Evolutionary conservation across 2,888 invertebrate species (phyloP).

Genomic region (Temnothorax rugatulus): DNA sequence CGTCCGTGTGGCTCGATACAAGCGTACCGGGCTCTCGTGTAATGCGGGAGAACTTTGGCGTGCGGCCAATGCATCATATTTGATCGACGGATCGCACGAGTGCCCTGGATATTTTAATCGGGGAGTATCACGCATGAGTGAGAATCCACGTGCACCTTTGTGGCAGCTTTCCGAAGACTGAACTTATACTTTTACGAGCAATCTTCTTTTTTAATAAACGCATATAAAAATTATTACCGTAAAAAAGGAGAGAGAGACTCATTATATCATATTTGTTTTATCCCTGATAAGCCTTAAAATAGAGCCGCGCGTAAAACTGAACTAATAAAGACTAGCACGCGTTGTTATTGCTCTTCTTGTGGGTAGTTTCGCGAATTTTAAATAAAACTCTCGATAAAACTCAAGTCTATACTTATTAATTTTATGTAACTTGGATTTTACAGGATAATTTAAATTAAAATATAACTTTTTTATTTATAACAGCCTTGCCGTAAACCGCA

Average conservation of each 20-base stretch:
- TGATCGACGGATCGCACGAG: conserved; percentile 55
- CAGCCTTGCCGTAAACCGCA: conserved; percentile 1
- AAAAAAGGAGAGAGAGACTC: background rate
- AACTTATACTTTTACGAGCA: conserved; percentile 5
- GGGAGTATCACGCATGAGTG: conserved; percentile 13
- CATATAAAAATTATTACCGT: conserved; percentile 17
- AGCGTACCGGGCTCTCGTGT: conserved; percentile 3
- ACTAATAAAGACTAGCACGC: conserved; percentile 17
- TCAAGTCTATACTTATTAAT: background rate
- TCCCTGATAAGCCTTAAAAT: conserved; percentile 14
- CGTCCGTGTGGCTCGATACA: conserved; percentile 33
- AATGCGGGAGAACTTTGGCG: conserved; percentile 39
- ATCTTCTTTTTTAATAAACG: conserved; percentile 11
- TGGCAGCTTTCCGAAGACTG: background rate
- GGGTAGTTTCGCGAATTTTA: background rate
- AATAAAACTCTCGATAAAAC: background rate
- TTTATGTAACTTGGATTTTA: background rate
- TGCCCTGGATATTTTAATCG: conserved; percentile 51
- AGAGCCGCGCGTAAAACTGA: conserved; percentile 8
- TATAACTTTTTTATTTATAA: background rate
- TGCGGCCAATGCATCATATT: conserved; percentile 52
- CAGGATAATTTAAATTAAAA: conserved; percentile 1
- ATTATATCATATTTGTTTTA: background rate
- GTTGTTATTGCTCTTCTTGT: background rate
- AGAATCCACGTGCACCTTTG: conserved; percentile 32